These are phyloP conservation scores for Neodontobutis hainanensis DNA, from an alignment of 2,113 vertebrate genomes.

Conservation along the genomic window DNA sequence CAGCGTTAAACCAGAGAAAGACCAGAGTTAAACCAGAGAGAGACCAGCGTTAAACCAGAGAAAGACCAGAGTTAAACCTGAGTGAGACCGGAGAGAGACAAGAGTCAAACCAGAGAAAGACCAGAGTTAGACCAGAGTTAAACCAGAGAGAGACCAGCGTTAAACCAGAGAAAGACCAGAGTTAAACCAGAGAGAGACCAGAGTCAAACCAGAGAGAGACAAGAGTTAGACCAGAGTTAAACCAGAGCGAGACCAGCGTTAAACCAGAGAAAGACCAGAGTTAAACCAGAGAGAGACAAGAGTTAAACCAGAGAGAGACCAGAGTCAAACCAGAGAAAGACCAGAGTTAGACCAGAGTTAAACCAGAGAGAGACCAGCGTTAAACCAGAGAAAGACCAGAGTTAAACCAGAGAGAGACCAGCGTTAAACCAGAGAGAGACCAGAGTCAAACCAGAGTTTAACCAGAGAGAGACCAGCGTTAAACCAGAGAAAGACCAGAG, in stretches of 20 bases:
- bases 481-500: not conserved
- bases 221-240: conserved; percentile 25
- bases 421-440: conserved; percentile 28
- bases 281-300: not conserved
- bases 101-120: no score
- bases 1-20: not conserved
- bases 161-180: not conserved
- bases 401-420: not conserved
- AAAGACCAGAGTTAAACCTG: not conserved
- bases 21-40: conserved; percentile 20
- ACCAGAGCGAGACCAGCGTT: conserved; percentile 24
- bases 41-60: not conserved
- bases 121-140: conserved; percentile 5
- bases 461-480: no score
- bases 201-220: not conserved
- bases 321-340: not conserved
- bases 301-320: conserved; percentile 23
- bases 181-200: conserved; percentile 11
- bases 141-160: not conserved
- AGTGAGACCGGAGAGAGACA: conserved; percentile 9
- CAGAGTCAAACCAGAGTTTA: no score
- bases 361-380: not conserved
- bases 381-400: not conserved
- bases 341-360: conserved; percentile 11
- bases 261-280: not conserved